Evolutionary conservation across 35 echinoderm and acorn worm species (phyloP).

Genomic region (Patiria miniata): DNA sequence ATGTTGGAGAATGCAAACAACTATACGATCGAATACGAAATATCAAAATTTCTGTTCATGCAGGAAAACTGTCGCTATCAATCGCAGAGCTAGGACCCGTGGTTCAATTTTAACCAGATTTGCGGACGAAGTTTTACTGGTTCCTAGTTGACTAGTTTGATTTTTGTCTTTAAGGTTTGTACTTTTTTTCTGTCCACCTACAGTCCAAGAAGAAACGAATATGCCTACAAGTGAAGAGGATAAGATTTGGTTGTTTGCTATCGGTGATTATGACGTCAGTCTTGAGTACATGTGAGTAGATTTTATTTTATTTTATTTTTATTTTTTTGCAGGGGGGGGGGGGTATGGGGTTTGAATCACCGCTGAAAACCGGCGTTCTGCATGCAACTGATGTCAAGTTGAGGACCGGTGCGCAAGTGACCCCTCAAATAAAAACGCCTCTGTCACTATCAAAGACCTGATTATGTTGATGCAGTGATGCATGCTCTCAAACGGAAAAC

Average conservation of each 20-base stretch:
- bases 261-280: conserved; percentile 23
- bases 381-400: neutral
- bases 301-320: neutral
- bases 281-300: conserved; percentile 51
- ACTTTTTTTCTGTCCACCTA: neutral
- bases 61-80: too few relatives aligned
- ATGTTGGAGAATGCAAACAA: too few relatives aligned
- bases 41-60: too few relatives aligned
- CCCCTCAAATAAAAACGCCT: neutral
- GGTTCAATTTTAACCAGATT: too few relatives aligned
- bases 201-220: neutral
- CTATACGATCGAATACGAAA: too few relatives aligned
- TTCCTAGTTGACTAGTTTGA: too few relatives aligned
- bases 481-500: too few relatives aligned
- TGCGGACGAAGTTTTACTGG: too few relatives aligned
- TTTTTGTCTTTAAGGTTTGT: too few relatives aligned
- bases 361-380: neutral
- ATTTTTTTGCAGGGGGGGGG: neutral
- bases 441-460: neutral
- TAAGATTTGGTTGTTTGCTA: conserved; percentile 38
- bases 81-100: too few relatives aligned
- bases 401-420: neutral
- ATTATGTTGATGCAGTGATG: too few relatives aligned
- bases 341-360: neutral
- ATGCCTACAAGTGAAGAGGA: neutral